phyloP scores from a whole-genome alignment of 2,888 invertebrate genomes.

The Tuberolachnus salignus region DNA sequence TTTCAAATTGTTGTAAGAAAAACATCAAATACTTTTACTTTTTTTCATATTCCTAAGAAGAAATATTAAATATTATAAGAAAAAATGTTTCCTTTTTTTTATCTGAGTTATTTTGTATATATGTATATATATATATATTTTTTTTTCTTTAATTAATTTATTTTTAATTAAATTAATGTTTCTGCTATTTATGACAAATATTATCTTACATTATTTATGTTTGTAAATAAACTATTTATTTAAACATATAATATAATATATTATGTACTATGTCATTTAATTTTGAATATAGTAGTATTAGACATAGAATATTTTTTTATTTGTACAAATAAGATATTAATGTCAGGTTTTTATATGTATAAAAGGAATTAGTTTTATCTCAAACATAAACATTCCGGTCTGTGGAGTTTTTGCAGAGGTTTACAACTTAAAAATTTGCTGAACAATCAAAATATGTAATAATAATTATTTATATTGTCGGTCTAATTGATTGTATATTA shows the following conservation, averaged over 20 bases:
- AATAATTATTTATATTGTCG: too few species aligned
- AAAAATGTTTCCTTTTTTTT: conserved; percentile 10
- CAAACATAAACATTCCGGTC: too few species aligned
- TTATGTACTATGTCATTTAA: conserved; percentile 25
- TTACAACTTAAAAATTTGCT: too few species aligned
- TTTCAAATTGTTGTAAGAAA: conserved; percentile 11
- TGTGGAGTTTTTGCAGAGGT: too few species aligned
- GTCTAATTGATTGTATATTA: neutral
- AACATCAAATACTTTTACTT: neutral
- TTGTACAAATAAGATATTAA: too few species aligned
- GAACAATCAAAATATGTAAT: too few species aligned
- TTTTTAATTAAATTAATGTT: conserved; percentile 17
- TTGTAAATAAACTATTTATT: conserved; percentile 28
- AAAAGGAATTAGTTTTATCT: too few species aligned
- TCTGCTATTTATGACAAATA: conserved; percentile 13
- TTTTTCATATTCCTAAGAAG: conserved; percentile 5
- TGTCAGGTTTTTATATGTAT: too few species aligned
- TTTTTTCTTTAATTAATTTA: neutral
- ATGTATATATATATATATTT: conserved; percentile 39
- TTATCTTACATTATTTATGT: conserved; percentile 39
- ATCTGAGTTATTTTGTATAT: conserved; percentile 22
- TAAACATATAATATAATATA: conserved; percentile 17
- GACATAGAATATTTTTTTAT: too few species aligned
- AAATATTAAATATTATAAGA: neutral
- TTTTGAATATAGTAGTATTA: neutral